Percentiles rank a stretch among this genome's conserved stretches.
Evolutionary conservation across 2,888 invertebrate genomes (phyloP).

Genomic region (Lordiphosa andalusiaca): DNA sequence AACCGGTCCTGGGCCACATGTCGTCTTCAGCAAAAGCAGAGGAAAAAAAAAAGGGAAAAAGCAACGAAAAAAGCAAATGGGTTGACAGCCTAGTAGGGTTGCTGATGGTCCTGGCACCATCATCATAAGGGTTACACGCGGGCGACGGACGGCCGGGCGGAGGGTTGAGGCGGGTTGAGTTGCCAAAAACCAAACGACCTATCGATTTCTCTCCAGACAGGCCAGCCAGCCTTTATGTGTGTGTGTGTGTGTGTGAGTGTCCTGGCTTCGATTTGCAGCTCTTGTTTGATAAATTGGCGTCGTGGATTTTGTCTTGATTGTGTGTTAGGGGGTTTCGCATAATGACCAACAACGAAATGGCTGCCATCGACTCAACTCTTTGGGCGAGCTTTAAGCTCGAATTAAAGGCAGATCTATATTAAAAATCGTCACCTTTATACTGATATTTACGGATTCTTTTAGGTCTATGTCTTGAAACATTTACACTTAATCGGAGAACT

Average conservation of each 20-base stretch:
- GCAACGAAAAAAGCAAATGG: constrained; percentile 64
- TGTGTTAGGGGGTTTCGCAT: constrained; percentile 15
- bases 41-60: constrained; percentile 49
- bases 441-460: too few relatives aligned
- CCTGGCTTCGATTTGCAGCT: constrained; percentile 34
- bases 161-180: constrained; percentile 22
- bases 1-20: constrained; percentile 64
- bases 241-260: constrained; percentile 19
- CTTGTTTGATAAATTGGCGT: constrained; percentile 49
- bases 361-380: too few relatives aligned
- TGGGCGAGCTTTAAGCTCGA: too few relatives aligned
- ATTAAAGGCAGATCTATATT: too few relatives aligned
- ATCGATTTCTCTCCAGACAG: constrained; percentile 56
- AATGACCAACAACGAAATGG: too few relatives aligned
- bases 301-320: constrained; percentile 34
- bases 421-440: too few relatives aligned
- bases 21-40: constrained; percentile 50
- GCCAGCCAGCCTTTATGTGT: constrained; percentile 12
- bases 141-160: constrained; percentile 19
- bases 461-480: too few relatives aligned
- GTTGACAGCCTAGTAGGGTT: constrained; percentile 62
- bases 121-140: constrained; percentile 67
- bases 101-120: constrained; percentile 40
- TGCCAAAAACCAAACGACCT: constrained; percentile 61
- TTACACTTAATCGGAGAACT: too few relatives aligned